Evolutionary conservation across 2,797 vertebrate species (phyloP).

Genomic region (Alcedo atthis): DNA sequence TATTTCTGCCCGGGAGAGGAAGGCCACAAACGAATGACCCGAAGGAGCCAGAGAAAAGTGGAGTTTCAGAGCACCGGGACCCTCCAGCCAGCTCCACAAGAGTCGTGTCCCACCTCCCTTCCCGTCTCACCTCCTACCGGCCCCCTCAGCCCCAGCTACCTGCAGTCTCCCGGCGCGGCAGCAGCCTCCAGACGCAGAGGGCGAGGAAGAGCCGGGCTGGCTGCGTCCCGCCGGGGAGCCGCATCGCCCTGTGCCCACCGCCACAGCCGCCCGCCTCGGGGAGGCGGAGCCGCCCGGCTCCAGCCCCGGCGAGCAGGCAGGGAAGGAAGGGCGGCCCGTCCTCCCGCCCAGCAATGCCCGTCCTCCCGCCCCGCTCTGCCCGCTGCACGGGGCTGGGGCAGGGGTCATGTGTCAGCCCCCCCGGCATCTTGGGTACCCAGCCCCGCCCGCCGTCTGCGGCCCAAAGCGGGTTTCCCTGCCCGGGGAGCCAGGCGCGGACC

Average conservation of each 20-base stretch:
- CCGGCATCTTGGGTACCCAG: not conserved
- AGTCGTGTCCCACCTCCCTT: too few species aligned
- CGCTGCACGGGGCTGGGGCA: too few species aligned
- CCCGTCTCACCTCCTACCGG: not conserved
- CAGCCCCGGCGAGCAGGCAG: not conserved
- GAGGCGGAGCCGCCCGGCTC: not conserved
- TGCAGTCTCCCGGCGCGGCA: not conserved
- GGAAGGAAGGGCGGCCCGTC: not conserved
- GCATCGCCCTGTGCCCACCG: not conserved
- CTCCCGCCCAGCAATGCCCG: not conserved
- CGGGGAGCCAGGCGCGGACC: rapidly evolving
- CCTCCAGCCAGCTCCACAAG: not conserved
- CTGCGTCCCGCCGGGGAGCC: not conserved
- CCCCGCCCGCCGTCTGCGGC: not conserved
- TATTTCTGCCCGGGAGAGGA: not conserved
- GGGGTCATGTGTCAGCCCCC: rapidly evolving
- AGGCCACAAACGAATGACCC: too few species aligned
- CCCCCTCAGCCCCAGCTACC: not conserved
- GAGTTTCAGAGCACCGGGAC: not conserved
- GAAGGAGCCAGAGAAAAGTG: not conserved
- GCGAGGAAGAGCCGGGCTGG: not conserved
- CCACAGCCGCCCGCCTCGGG: not conserved
- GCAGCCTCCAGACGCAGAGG: not conserved
- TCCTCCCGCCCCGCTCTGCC: too few species aligned
- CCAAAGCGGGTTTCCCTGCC: rapidly evolving